Base-by-base conservation (phyloP, 2,113 vertebrate species). In the Pseudopipra pipra region DNA sequence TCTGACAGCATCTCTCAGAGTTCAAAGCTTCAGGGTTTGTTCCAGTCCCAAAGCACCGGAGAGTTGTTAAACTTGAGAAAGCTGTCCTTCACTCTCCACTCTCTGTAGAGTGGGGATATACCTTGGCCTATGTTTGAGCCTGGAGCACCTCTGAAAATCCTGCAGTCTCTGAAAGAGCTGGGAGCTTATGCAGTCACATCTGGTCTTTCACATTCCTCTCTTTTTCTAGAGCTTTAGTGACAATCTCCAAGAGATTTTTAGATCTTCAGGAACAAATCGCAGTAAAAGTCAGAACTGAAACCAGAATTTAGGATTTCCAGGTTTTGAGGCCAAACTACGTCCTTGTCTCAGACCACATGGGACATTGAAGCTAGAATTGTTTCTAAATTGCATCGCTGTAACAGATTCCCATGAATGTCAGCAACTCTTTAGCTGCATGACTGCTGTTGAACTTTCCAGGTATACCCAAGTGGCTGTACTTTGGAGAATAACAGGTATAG, bases 391-490 rank as follows among this genome's bases (percentile, higher is more conserved):
- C 93, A 94, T 93, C 85, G 44, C 79, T 95, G 75, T 93, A 95
- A 78, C 88, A 96, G 85, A 92, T 94, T 94, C 85, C 70, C 73
- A 70, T 86, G 92, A 96, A 94, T 96, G 92, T 96, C 92, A 96
- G 92, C 95, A 96, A 85, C 92, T 96, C 85, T 96, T 97, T 93
- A 94, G 78, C 92, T 96, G 90, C 95, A 89, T 90, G 93, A 74
- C 85, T 94, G 90, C 95, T 88, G 85, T 85, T 96, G 93, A 96
- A 87, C 88, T 96, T 96, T 93, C 33, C 88, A 93, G 96, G 83
- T 92, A 71, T 78, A 52, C 92, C 75, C 95, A 81, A 90, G 76
- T 86, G 95, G 72, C 47, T 81, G 25, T 62, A 59, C 73, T 90
- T 93, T 9, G 25, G 88, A 95, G 92, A 92, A 39, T 96, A 90